These are phyloP conservation scores for Melipona quadrifasciata DNA, from an alignment of 1,140 invertebrate species.

Conservation along the genomic window DNA sequence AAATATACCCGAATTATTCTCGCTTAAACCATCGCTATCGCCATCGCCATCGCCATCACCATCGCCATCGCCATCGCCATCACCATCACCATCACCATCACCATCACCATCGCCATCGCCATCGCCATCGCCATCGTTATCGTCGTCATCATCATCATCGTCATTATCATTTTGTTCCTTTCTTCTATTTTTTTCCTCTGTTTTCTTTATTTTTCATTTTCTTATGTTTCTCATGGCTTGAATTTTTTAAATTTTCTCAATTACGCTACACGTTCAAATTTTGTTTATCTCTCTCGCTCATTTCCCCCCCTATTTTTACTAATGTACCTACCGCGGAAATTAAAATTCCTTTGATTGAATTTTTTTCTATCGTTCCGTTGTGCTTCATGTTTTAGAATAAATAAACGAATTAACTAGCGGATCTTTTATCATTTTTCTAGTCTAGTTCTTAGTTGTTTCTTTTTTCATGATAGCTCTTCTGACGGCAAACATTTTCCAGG, in stretches of 20 bases:
- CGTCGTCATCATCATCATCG: no score
- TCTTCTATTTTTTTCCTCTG: neutral
- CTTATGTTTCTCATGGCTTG: constrained; percentile 5
- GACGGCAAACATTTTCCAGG: neutral
- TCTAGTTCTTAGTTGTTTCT: constrained; percentile 44
- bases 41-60: no score
- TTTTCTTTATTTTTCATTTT: neutral
- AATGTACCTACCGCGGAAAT: neutral
- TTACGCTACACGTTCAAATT: neutral
- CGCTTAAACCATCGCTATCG: neutral
- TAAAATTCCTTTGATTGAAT: neutral
- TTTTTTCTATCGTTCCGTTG: neutral
- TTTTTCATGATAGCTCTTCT: constrained; percentile 17
- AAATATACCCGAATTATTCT: neutral
- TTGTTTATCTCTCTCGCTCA: neutral
- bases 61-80: no score
- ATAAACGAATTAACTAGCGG: constrained; percentile 30
- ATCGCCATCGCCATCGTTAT: no score
- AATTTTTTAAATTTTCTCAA: constrained; percentile 40
- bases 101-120: no score
- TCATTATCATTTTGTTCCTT: neutral
- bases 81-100: no score
- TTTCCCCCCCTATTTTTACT: neutral
- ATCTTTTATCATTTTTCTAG: constrained; percentile 61
- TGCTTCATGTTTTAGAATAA: constrained; percentile 15